Percentiles rank a stretch among this genome's conserved stretches.
phyloP scores from a whole-genome alignment of 1,140 invertebrate species.

The Tetragonula clypearis region DNA sequence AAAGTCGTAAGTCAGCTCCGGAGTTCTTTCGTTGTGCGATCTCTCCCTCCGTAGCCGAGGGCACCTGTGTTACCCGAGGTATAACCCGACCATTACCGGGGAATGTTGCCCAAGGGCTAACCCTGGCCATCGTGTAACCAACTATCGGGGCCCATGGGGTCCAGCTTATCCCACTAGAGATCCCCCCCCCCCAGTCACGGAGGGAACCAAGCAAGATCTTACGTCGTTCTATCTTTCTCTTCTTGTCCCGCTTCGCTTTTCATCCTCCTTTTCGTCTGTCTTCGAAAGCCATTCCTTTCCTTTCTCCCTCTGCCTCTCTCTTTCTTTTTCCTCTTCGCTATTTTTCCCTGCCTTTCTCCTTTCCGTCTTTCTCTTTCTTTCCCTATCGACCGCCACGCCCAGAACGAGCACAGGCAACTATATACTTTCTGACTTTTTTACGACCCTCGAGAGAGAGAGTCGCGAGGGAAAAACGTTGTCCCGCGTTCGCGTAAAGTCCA shows the following conservation, averaged over 20 bases:
- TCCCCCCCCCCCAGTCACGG: slow-evolving; percentile 60
- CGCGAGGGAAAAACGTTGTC: not conserved
- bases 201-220: slow-evolving; percentile 55
- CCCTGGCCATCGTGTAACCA: slow-evolving; percentile 68
- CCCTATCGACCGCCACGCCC: slow-evolving; percentile 35
- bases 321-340: not conserved
- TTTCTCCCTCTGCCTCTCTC: not conserved
- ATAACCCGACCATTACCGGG: slow-evolving; percentile 79
- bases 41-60: slow-evolving; percentile 54
- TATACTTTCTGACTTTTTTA: slow-evolving; percentile 30
- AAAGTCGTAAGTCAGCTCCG: slow-evolving; percentile 51
- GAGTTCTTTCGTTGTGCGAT: slow-evolving; percentile 55
- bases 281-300: slow-evolving; percentile 24
- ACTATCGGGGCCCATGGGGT: slow-evolving; percentile 67
- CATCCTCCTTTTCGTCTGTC: slow-evolving; percentile 30
- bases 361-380: not conserved
- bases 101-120: slow-evolving; percentile 79
- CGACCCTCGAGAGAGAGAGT: not conserved
- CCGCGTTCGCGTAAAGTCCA: not conserved
- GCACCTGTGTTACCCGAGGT: slow-evolving; percentile 81
- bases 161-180: slow-evolving; percentile 64
- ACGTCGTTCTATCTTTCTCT: slow-evolving; percentile 18
- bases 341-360: not conserved
- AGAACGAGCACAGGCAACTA: slow-evolving; percentile 25
- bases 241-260: not conserved